A percentile compares a stretch with the other conserved stretches of the same genome.
Conservation (phyloP, 2,113 vertebrate genomes). For the Uria lomvia region DNA sequence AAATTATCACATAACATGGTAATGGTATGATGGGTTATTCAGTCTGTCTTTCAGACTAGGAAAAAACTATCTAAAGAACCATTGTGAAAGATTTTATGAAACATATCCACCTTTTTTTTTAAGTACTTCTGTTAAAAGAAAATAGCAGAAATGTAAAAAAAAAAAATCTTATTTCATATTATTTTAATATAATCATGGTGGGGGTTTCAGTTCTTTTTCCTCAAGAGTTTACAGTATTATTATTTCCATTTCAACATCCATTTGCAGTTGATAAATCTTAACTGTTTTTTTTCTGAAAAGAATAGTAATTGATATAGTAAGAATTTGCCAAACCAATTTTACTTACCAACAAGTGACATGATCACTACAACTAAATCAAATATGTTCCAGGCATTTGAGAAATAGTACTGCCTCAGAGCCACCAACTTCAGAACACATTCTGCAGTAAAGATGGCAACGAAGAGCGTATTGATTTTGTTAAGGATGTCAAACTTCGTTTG, state of each 20-base stretch:
- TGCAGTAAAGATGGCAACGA: slow-evolving; percentile 68
- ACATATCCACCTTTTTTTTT: not conserved
- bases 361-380: slow-evolving; percentile 76
- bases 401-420: slow-evolving; percentile 75
- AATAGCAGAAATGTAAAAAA: not conserved
- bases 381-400: slow-evolving; percentile 77
- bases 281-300: not conserved
- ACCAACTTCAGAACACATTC: slow-evolving; percentile 75
- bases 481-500: slow-evolving; percentile 47
- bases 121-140: not conserved
- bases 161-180: not conserved
- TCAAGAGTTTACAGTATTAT: not conserved
- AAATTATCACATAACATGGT: not conserved
- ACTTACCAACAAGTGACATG: slow-evolving; percentile 73
- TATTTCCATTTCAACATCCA: not conserved
- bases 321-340: not conserved
- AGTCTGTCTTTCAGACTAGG: not conserved
- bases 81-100: not conserved
- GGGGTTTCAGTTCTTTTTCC: not conserved
- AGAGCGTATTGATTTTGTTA: slow-evolving; percentile 71
- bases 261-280: not conserved
- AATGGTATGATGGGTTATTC: not conserved
- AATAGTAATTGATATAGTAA: not conserved
- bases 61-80: not conserved
- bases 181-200: not conserved